Percentiles rank a stretch among this genome's conserved stretches.
phyloP scores from a whole-genome alignment of 2,113 vertebrate species.

The Sebastes fasciatus region DNA sequence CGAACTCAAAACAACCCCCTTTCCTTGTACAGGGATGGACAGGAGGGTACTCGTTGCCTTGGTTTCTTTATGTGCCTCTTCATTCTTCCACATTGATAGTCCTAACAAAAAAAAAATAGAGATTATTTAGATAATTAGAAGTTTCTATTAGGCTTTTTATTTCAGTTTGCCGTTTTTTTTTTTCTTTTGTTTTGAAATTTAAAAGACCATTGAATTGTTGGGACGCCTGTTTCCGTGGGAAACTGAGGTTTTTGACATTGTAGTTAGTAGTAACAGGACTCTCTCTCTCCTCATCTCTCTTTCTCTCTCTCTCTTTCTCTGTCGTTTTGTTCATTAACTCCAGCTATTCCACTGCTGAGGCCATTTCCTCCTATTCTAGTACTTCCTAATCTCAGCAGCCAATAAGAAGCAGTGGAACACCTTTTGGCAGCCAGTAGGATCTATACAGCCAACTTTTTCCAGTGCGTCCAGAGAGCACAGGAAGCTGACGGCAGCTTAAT shows the following conservation, averaged over 20 bases:
- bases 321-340: conserved; percentile 52
- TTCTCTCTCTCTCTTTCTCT: conserved; percentile 20
- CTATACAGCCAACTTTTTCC: conserved; percentile 55
- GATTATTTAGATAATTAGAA: conserved; percentile 37
- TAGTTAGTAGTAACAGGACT: conserved; percentile 41
- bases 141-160: conserved; percentile 39
- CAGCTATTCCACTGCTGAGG: conserved; percentile 71
- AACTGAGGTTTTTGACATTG: conserved; percentile 53
- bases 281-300: conserved; percentile 33
- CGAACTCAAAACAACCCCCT: conserved; percentile 23
- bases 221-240: conserved; percentile 43
- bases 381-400: conserved; percentile 70
- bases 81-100: conserved; percentile 66
- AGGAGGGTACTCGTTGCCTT: conserved; percentile 73
- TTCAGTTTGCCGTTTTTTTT: conserved; percentile 56
- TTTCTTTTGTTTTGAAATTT: conserved; percentile 51
- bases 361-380: conserved; percentile 74
- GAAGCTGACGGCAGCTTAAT: conserved; percentile 69
- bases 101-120: conserved; percentile 46
- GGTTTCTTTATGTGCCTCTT: conserved; percentile 82
- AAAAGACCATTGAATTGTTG: conserved; percentile 54
- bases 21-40: conserved; percentile 42
- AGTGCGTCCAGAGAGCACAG: conserved; percentile 58
- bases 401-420: conserved; percentile 58
- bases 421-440: conserved; percentile 59